A percentile compares a stretch with the other conserved stretches of the same genome.
phyloP scores from a whole-genome alignment of 92 coral and sea anemone genomes.

The Phymanthus crucifer region DNA sequence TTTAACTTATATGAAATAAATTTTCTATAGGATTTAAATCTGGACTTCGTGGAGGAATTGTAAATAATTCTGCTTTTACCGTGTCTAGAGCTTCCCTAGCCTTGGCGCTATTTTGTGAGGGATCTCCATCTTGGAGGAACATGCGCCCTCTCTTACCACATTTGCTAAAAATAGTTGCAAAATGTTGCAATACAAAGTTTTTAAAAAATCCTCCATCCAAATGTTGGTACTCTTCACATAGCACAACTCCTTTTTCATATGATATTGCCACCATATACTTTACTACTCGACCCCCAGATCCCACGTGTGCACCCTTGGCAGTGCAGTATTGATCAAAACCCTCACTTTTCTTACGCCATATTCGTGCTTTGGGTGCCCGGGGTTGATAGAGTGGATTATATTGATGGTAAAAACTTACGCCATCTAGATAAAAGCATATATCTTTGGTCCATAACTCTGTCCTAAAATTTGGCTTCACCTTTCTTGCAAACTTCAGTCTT shows the following conservation, averaged over 20 bases:
- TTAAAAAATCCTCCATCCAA: slow-evolving; percentile 40
- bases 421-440: too few relatives aligned
- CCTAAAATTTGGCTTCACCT: too few relatives aligned
- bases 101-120: too few relatives aligned
- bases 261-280: slow-evolving; percentile 55
- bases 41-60: slow-evolving; percentile 50
- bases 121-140: slow-evolving; percentile 61
- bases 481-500: too few relatives aligned
- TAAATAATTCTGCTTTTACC: slow-evolving; percentile 21
- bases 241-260: slow-evolving; percentile 43
- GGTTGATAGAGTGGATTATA: too few relatives aligned
- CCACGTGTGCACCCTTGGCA: slow-evolving; percentile 53
- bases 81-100: too few relatives aligned
- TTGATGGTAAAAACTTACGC: too few relatives aligned
- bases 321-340: too few relatives aligned
- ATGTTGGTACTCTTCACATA: slow-evolving; percentile 43
- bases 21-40: slow-evolving; percentile 53
- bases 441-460: too few relatives aligned
- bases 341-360: too few relatives aligned
- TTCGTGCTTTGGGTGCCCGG: too few relatives aligned
- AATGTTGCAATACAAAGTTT: slow-evolving; percentile 41
- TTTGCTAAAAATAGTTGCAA: slow-evolving; percentile 19
- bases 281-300: slow-evolving; percentile 57
- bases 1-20: slow-evolving; percentile 36
- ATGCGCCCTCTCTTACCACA: slow-evolving; percentile 23